A percentile compares a stretch with the other conserved stretches of the same genome.
Conservation (phyloP, 1,140 invertebrate species). For the Mylabris phalerata region DNA sequence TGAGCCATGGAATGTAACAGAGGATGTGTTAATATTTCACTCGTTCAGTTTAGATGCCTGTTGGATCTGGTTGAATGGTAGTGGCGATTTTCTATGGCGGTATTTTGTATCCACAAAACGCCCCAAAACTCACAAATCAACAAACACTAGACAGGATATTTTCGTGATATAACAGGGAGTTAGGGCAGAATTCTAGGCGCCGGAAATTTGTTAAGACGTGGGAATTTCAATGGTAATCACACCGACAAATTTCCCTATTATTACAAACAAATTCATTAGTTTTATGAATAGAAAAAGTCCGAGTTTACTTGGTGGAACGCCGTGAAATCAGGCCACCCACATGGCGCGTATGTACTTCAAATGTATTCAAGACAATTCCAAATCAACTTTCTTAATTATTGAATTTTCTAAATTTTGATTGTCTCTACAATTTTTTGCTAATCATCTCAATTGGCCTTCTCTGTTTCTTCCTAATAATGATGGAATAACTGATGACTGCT, state of each 20-base stretch:
- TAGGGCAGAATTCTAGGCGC: slow-evolving; percentile 1
- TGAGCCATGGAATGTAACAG: slow-evolving; percentile 24
- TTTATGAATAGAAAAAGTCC: no score
- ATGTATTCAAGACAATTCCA: no score
- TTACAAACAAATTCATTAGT: no score
- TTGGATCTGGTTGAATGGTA: no score
- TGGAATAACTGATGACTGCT: no score
- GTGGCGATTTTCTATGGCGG: slow-evolving; percentile 1
- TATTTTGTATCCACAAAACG: slow-evolving; percentile 18
- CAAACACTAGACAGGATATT: background rate
- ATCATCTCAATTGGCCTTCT: no score
- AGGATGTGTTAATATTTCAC: slow-evolving; percentile 33
- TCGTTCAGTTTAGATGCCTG: slow-evolving; percentile 4
- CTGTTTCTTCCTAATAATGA: no score
- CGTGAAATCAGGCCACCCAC: slow-evolving; percentile 16
- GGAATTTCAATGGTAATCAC: slow-evolving; percentile 10
- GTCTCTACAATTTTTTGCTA: no score
- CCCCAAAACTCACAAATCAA: slow-evolving; percentile 28
- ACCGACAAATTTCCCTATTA: background rate
- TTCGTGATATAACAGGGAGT: background rate
- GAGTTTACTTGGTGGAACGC: background rate
- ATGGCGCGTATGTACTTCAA: slow-evolving; percentile 3
- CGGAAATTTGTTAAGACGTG: slow-evolving; percentile 22
- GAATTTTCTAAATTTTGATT: no score
- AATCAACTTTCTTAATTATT: no score